Base-by-base conservation (phyloP, 92 coral and sea anemone species). In the Porites lobata region DNA sequence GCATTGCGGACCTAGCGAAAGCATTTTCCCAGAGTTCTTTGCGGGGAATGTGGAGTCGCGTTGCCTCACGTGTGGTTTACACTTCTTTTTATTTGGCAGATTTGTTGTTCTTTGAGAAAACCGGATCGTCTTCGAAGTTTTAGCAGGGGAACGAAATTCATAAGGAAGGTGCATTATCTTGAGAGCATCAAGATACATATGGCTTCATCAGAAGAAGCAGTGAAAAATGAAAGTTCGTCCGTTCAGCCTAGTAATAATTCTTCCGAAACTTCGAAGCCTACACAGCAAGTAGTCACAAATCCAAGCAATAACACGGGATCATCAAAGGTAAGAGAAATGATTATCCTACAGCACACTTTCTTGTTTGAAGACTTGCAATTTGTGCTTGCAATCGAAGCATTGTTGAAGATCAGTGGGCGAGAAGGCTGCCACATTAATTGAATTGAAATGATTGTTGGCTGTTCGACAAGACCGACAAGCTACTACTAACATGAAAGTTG, bases 131-230 rank as follows among this genome's bases (percentile, higher is more conserved):
- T 15, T 7, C 22, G 8, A 58, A 57, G 47, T 53, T 69, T 69
- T 24, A 22, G 7, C 29, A 24, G 61, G 6, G 22, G 8, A 51
- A 26, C n/a, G 64, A 61, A 73, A 61, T 76, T 8, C 9, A 63
- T 2, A 15, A 24, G 18, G 63, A 83, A 62, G 54, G 64, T 80
- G 74, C 47, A 56, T 62, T 73, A 74, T 63, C 72, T 69, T 84
- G 73, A 83, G 56, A 26, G 71, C 73, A 22, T 24, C 59, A 47
- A 21, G 80, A 84, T 5, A 73, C 69, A 50, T 64, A 90, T 90
- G 93, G 93, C 93, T 24, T 90, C 93, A 67, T n/a, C 91, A 38
- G 93, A 90, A 78, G 89, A 90, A 77, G 67, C 81, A 61, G 91
- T 61, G 12, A 90, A 90, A 90, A 90, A 81, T 79, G 93, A 90